A percentile compares a stretch with the other conserved stretches of the same genome.
Evolutionary conservation across 2,888 invertebrate genomes (phyloP).

Genomic region (Diogma glabrata): DNA sequence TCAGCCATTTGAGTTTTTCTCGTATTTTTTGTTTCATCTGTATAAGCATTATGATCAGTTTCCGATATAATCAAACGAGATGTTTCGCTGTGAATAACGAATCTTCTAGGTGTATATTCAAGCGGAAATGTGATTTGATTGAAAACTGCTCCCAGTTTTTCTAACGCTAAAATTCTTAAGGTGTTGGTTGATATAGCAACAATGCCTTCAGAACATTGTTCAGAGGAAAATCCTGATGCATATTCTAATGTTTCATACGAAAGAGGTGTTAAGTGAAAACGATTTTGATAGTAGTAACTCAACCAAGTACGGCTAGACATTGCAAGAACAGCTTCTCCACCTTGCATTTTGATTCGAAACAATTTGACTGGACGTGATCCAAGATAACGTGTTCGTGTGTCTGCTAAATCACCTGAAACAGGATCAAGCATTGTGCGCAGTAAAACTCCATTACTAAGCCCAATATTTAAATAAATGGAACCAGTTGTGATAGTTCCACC

Average conservation of each 20-base stretch:
- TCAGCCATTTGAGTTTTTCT: constrained; percentile 92
- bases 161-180: constrained; percentile 88
- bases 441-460: constrained; percentile 91
- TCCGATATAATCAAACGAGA: constrained; percentile 85
- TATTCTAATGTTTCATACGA: constrained; percentile 96
- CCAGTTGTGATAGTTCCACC: constrained; percentile 50
- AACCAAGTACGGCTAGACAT: constrained; percentile 98
- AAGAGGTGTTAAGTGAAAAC: constrained; percentile 87
- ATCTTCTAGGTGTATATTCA: constrained; percentile 91
- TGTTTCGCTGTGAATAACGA: constrained; percentile 84
- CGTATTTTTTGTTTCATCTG: constrained; percentile 90
- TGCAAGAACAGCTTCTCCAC: constrained; percentile 91
- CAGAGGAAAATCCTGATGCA: constrained; percentile 91
- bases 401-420: constrained; percentile 91
- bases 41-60: constrained; percentile 97
- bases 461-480: constrained; percentile 87
- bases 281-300: constrained; percentile 95
- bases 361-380: constrained; percentile 93
- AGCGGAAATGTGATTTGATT: constrained; percentile 90
- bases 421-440: constrained; percentile 89
- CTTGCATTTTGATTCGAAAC: constrained; percentile 92
- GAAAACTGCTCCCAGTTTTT: constrained; percentile 96
- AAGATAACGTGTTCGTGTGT: constrained; percentile 92
- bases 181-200: constrained; percentile 99
- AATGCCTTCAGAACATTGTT: constrained; percentile 98